Evolutionary conservation across 2,888 invertebrate species (phyloP), one percentile per base, ranked within the genome.

Genomic region (Eugnorisma glareosa): DNA sequence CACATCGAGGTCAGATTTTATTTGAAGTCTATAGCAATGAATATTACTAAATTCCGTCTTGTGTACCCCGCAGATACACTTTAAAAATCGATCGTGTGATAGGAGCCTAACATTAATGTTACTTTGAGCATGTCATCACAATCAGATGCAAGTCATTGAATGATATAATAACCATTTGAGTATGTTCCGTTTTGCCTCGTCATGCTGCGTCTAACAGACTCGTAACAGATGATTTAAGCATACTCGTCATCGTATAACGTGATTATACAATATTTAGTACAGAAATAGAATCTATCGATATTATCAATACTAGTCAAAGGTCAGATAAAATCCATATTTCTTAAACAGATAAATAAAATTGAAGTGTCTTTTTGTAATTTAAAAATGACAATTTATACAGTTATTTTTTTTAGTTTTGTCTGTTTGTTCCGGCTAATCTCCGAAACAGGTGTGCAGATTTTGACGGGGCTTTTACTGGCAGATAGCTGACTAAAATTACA

Each of bases 91-190:
- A 8, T 28, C 18, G 0, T n/a, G 0, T 61, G 21, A 54, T 7
- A 24, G 1, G n/a, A 67, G 35, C 24, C 13, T 28, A 21, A 18
- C 10, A n/a, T 37, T 31, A 5, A 59, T 54, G 31, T 51, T 43
- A 31, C 8, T 66, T 40, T 59, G 37, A 70, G 13, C 24, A 43
- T 40, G 15, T 63, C 6, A 4, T 45, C 35, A 37, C 15, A 54
- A 63, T 77, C 68, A 31, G 63, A 8, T 74, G 77, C 74, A 77
- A 84, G 84, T 83, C 76, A 77, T 84, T 40, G 61, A 72, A 45
- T 72, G 77, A 75, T 77, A 72, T 67, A 35, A 31, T 66, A 37
- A 57, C 70, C 31, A 43, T 57, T 68, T n/a, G 21, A 63, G 28
- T 54, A 57, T 45, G 24, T 5, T 40, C 31, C 7, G 31, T 71